A percentile compares a stretch with the other conserved stretches of the same genome.
phyloP scores from a whole-genome alignment of 1,140 invertebrate species.

The Ylistrum balloti region DNA sequence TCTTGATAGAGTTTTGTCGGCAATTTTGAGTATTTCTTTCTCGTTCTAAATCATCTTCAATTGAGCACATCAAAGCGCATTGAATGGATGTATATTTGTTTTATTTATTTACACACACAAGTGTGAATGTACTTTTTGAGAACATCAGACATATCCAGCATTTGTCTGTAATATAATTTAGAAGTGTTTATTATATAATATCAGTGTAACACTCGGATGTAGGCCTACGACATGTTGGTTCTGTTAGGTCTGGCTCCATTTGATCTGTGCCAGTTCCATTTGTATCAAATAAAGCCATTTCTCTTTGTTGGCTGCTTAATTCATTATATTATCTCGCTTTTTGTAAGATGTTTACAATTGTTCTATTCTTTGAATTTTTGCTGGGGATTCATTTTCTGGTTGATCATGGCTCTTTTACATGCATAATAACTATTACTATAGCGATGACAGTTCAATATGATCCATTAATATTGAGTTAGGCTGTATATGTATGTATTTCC shows the following conservation, averaged over 20 bases:
- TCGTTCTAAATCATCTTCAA: conserved; percentile 34
- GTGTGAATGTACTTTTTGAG: conserved; percentile 33
- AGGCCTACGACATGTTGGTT: conserved; percentile 16
- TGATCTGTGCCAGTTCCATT: conserved; percentile 29
- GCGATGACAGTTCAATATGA: conserved; percentile 14
- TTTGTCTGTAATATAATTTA: conserved; percentile 36
- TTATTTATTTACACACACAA: conserved; percentile 36
- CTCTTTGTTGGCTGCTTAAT: conserved; percentile 6
- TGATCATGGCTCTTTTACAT: not conserved
- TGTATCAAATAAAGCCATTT: conserved; percentile 29
- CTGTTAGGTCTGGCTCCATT: not conserved
- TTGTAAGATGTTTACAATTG: conserved; percentile 26
- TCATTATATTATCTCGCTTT: conserved; percentile 26
- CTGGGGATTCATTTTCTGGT: not conserved
- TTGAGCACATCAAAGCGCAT: conserved; percentile 9
- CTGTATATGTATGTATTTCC: not conserved
- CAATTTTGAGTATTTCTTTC: conserved; percentile 35
- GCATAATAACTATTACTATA: conserved; percentile 3
- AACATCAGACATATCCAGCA: conserved; percentile 24
- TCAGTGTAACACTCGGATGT: not conserved
- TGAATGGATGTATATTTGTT: conserved; percentile 35
- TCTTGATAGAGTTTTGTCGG: conserved; percentile 1
- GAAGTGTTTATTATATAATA: conserved; percentile 40
- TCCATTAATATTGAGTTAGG: not conserved
- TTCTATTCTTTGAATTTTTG: conserved; percentile 34